Evolutionary conservation across 2,113 vertebrate genomes (phyloP), one percentile per base, ranked within the genome.

Genomic region (Zosterops pallidus): DNA sequence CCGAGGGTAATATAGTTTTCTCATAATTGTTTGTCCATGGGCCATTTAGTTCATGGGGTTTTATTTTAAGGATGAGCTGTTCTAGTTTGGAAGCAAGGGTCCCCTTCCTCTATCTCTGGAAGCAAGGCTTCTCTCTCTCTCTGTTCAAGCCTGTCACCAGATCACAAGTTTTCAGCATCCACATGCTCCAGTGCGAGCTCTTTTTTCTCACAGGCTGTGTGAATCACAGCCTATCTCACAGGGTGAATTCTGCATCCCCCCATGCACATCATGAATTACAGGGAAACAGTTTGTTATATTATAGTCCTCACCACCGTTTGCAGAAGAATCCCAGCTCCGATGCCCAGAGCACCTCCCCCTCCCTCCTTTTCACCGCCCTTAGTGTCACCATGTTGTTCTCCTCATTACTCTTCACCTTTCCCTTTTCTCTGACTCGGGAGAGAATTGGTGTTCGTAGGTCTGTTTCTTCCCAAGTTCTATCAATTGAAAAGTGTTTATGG

Each of bases 161-260:
- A 55, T 55, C 37, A n/a, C 31, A 56, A 9, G 5, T 72, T 55
- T 56, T 20, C 31, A n/a, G 17, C 52, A 72, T 21, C 52, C 39
- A 33, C 39, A 55, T 0, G 2, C 22, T 42, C 12, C 23, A 20
- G 50, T 1, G 1, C 0, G 4, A 26, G 23, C 9, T 26, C 23
- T 9, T 56, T 72, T 39, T 56, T 15, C 23, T n/a, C 52, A n/a
- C 1, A 3, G 70, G 39, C 39, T 26, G 16, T 1, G 39, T 17
- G 16, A 44, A 44, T 44, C 42, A 44, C 42, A 44, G 42, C 7
- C 42, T 44, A 18, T 44, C 16, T 44, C 42, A 44, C 42, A 44
- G 0, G 50, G 29, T 42, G 23, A 42, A 20, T 26, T 5, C 9
- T 56, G 39, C 22, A n/a, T 72, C 15, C 12, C n/a, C 15, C 44